phyloP scores from a whole-genome alignment of 1,140 invertebrate species.

The Heliothis virescens region DNA sequence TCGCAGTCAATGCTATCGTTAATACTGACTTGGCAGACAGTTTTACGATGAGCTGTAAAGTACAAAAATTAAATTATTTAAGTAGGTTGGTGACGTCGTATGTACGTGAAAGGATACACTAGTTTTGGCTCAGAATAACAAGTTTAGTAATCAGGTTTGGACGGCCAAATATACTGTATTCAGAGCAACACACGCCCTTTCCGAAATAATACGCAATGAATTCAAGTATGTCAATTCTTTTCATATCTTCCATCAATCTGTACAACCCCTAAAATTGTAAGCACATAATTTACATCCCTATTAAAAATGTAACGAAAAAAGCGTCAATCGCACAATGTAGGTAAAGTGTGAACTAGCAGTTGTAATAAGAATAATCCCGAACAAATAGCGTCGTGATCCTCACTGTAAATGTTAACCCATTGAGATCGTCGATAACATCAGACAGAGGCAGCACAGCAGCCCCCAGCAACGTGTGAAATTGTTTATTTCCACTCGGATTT shows the following conservation, averaged over 20 bases:
- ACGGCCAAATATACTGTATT: no score
- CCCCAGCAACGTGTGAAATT: slow-evolving; percentile 68
- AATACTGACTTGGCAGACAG: no score
- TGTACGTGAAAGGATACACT: no score
- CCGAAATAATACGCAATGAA: no score
- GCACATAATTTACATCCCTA: slow-evolving; percentile 5
- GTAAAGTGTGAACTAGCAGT: slow-evolving; percentile 3
- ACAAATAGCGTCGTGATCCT: slow-evolving; percentile 28
- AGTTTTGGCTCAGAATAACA: no score
- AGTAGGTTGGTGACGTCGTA: no score
- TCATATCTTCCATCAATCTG: background rate
- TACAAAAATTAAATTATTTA: no score
- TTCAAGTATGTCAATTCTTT: no score
- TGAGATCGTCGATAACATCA: slow-evolving; percentile 58
- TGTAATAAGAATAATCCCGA: slow-evolving; percentile 30
- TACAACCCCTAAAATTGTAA: slow-evolving; percentile 18
- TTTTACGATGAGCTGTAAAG: no score
- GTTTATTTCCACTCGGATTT: slow-evolving; percentile 68
- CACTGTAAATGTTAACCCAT: slow-evolving; percentile 48
- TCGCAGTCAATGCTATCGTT: background rate
- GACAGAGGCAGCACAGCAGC: slow-evolving; percentile 26
- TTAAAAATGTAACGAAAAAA: background rate
- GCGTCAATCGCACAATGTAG: background rate
- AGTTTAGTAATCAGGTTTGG: no score
- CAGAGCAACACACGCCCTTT: no score